Evolutionary conservation across 2,797 vertebrate genomes (phyloP).

Genomic region (Emydoidea blandingii): DNA sequence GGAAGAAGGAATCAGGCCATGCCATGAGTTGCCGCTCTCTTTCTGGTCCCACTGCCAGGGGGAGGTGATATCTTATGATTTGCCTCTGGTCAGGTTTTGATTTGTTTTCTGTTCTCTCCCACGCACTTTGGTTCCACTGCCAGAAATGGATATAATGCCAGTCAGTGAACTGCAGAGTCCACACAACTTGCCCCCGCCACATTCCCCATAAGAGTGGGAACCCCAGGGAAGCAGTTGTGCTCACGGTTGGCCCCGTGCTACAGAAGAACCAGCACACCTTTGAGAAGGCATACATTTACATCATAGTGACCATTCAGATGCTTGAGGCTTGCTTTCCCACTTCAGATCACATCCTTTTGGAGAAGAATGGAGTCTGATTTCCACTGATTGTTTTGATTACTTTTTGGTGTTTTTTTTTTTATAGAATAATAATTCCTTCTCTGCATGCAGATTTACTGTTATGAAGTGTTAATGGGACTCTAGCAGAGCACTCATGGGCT

Average conservation of each 20-base stretch:
- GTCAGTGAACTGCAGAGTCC: neutral
- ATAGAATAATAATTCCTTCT: slow-evolving; percentile 42
- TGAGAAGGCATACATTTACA: neutral
- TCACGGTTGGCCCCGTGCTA: neutral
- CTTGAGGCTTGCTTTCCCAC: neutral
- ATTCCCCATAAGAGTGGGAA: neutral
- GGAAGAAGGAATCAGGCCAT: neutral
- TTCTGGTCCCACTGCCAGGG: rapidly evolving
- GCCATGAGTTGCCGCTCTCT: neutral
- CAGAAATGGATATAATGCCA: neutral
- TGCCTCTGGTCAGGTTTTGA: rapidly evolving
- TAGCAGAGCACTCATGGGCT: slow-evolving; percentile 30
- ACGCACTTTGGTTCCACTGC: rapidly evolving
- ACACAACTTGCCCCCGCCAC: neutral
- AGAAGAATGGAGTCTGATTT: neutral
- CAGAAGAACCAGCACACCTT: neutral
- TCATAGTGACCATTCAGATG: neutral
- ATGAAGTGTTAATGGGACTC: slow-evolving; percentile 34
- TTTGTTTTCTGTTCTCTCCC: neutral
- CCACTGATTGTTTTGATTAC: neutral
- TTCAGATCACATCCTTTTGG: neutral
- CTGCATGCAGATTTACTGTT: slow-evolving; percentile 12
- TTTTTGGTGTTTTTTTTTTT: slow-evolving; percentile 12
- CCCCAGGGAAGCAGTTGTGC: neutral
- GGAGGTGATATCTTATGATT: neutral